phyloP scores from a whole-genome alignment of 1,140 invertebrate species.

The Dufourea novaeangliae region DNA sequence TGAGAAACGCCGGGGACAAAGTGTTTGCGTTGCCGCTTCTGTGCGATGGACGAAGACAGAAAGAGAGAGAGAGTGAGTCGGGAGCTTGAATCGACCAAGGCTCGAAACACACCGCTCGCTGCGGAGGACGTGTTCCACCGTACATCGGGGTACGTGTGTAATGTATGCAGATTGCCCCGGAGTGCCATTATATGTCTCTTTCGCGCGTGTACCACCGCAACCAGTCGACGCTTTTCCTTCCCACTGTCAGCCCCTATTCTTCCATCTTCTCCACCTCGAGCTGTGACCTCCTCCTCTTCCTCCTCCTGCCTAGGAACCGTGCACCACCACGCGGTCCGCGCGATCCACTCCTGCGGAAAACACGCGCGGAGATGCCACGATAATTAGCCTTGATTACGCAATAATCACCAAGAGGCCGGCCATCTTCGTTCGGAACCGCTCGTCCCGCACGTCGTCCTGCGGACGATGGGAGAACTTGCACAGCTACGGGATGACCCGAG shows the following conservation, averaged over 20 bases:
- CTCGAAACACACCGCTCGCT: not conserved
- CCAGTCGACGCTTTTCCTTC: not conserved
- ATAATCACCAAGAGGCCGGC: constrained; percentile 61
- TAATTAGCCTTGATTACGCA: constrained; percentile 72
- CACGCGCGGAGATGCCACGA: constrained; percentile 54
- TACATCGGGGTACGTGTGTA: constrained; percentile 55
- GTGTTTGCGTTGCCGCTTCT: constrained; percentile 38
- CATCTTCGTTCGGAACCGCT: constrained; percentile 38
- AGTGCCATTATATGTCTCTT: constrained; percentile 76
- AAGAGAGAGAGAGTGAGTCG: not conserved
- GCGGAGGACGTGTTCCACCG: constrained; percentile 14
- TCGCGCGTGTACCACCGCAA: constrained; percentile 56
- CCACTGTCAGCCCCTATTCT: constrained; percentile 2
- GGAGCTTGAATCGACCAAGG: not conserved
- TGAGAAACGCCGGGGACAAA: constrained; percentile 74
- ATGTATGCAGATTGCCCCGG: constrained; percentile 80
- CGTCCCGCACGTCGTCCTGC: constrained; percentile 42
- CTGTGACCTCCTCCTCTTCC: not conserved
- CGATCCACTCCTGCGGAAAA: constrained; percentile 63
- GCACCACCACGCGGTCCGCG: not conserved
- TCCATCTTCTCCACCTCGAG: not conserved
- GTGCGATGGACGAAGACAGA: constrained; percentile 19
- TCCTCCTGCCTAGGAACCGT: not conserved
- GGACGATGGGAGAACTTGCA: constrained; percentile 1
- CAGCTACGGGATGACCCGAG: constrained; percentile 19